phyloP scores from a whole-genome alignment of 2,888 invertebrate genomes.

The Atherix ibis region DNA sequence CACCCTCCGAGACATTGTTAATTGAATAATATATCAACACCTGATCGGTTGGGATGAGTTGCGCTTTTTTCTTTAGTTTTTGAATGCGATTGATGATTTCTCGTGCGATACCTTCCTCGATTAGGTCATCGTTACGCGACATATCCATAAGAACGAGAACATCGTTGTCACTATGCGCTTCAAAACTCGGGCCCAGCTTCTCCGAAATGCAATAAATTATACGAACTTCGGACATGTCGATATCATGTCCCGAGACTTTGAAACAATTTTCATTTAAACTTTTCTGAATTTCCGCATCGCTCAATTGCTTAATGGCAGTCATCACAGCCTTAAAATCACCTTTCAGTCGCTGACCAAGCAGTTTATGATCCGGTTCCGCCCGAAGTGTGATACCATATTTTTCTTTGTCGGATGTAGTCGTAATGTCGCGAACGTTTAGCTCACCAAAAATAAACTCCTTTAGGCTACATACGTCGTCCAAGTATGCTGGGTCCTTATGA shows the following conservation, averaged over 20 bases:
- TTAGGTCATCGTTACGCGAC: conserved; percentile 74
- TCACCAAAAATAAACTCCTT: conserved; percentile 81
- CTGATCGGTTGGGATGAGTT: conserved; percentile 79
- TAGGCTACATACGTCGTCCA: conserved; percentile 63
- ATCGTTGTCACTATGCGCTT: conserved; percentile 81
- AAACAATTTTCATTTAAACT: conserved; percentile 55
- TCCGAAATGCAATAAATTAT: conserved; percentile 41
- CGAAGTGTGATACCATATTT: conserved; percentile 80
- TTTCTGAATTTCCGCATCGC: conserved; percentile 61
- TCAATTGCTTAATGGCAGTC: conserved; percentile 60
- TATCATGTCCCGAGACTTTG: conserved; percentile 54
- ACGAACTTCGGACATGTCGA: conserved; percentile 64
- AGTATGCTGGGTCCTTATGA: conserved; percentile 62
- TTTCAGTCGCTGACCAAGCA: conserved; percentile 68
- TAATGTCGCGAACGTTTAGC: conserved; percentile 75
- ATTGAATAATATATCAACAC: conserved; percentile 59
- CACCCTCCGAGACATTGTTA: conserved; percentile 34
- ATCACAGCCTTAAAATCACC: conserved; percentile 79
- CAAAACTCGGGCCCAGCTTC: conserved; percentile 48
- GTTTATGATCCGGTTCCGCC: conserved; percentile 90
- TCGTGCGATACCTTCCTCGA: conserved; percentile 87
- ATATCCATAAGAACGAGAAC: conserved; percentile 80
- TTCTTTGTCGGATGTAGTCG: conserved; percentile 74
- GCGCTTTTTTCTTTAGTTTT: conserved; percentile 88
- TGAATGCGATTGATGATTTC: conserved; percentile 95